These are phyloP conservation scores for Campoletis sonorensis DNA, from an alignment of 1,140 invertebrate species.

Conservation along the genomic window DNA sequence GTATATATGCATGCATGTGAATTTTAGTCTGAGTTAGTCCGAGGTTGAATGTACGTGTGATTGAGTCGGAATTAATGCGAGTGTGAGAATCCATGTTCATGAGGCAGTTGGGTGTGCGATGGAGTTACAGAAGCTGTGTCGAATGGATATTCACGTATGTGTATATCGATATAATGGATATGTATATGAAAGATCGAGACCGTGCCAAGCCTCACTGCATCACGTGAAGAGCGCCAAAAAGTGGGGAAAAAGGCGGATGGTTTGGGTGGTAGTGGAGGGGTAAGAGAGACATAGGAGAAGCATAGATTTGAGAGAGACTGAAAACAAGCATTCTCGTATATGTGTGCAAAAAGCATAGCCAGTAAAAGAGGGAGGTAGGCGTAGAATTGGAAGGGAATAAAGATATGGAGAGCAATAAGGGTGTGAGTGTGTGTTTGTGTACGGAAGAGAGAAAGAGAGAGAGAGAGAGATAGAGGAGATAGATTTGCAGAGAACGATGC, in stretches of 20 bases:
- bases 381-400: conserved; percentile 4
- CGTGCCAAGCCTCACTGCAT: conserved; percentile 20
- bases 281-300: background rate
- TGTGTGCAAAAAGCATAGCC: background rate
- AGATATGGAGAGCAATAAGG: background rate
- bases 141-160: background rate
- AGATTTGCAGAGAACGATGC: background rate
- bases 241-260: conserved; percentile 28
- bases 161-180: background rate
- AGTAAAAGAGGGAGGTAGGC: conserved; percentile 24
- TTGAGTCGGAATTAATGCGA: background rate
- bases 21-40: background rate
- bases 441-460: background rate
- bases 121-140: background rate
- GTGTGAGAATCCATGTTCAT: background rate
- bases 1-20: background rate
- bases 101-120: background rate
- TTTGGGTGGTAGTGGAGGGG: background rate
- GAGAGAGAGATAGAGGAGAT: background rate
- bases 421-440: no score
- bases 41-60: background rate
- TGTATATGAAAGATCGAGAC: conserved; percentile 10
- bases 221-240: background rate
- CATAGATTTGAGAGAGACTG: background rate
- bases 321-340: background rate